A percentile compares a stretch with the other conserved stretches of the same genome.
phyloP scores from a whole-genome alignment of 1,140 invertebrate species.

The Tyrophagus putrescentiae region DNA sequence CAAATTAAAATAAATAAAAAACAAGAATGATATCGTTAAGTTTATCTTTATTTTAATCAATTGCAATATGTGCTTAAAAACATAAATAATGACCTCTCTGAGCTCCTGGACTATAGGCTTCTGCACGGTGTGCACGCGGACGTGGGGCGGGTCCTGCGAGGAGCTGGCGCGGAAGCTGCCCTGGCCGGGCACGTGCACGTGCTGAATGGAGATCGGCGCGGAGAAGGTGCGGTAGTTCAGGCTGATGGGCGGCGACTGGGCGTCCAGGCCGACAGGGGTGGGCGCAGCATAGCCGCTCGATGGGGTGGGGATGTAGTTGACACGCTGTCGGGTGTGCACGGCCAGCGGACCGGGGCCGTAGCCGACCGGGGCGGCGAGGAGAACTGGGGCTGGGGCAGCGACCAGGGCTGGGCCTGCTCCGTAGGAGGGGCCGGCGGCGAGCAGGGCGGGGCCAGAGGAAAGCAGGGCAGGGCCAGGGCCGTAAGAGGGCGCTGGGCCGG shows the following conservation, averaged over 20 bases:
- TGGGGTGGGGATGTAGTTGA: not conserved
- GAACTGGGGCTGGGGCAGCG: too few relatives aligned
- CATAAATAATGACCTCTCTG: not conserved
- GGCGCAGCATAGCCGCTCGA: not conserved
- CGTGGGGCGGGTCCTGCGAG: not conserved
- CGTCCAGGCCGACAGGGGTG: not conserved
- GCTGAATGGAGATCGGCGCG: not conserved
- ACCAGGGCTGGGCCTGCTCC: too few relatives aligned
- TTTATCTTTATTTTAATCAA: too few relatives aligned
- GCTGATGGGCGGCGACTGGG: not conserved
- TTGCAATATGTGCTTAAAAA: too few relatives aligned
- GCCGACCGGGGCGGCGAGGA: too few relatives aligned
- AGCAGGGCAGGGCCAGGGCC: too few relatives aligned
- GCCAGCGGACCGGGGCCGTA: too few relatives aligned
- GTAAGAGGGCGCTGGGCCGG: too few relatives aligned
- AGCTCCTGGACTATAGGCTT: not conserved
- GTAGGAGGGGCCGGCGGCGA: too few relatives aligned
- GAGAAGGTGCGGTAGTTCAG: not conserved
- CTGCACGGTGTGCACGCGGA: not conserved
- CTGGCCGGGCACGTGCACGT: not conserved
- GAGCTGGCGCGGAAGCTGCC: not conserved
- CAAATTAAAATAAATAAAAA: too few relatives aligned
- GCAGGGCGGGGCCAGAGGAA: too few relatives aligned
- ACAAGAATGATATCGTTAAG: too few relatives aligned
- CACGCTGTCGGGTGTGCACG: not conserved